Evolutionary conservation across 2,888 invertebrate species (phyloP), one percentile per base, ranked within the genome.

Genomic region (Polyommatus iphigenia): DNA sequence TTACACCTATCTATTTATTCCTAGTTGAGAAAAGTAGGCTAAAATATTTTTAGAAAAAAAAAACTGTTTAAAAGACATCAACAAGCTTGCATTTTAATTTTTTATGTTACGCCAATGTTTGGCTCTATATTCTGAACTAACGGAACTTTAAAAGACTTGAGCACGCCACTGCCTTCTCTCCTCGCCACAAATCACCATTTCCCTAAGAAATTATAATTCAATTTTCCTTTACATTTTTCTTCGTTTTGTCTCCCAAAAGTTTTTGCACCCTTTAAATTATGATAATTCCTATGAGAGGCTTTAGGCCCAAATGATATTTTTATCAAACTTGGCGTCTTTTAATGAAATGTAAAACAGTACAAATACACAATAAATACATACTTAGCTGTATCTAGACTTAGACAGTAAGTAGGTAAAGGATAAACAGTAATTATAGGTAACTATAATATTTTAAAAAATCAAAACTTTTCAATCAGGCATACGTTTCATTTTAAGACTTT

Each of bases 151-250:
- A 0, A 18, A 15, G 50, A 3, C 46, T 4, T 57, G 20, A 59
- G 0, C 15, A 62, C 62, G 62, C 62, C 62, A 10, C 62, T 62
- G 62, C 4, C 13, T 24, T 62, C 20, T 62, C 10, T 24, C 24
- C 3, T 18, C 62, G 62, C 62, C 24, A 24, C 62, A 62, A 62
- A 24, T 62, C 62, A 62, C 7, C 10, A 62, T 8, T 62, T 62
- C 4, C 24, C 62, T 24, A 13, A 62, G 24, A 62, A 62, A 24
- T 7, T 62, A 24, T 24, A 20, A 24, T 62, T 24, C 62, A 62
- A 62, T 62, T 62, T 62, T 24, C 24, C 62, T 62, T 62, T 10
- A 20, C 62, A 62, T 62, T 62, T 24, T 62, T 62, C 62, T 62
- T 62, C 62, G 24, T 62, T 24, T 62, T 62, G 24, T 62, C 62